Conservation (phyloP, 30 jellyfish, hydroid and myxozoan species). For the Haliclystus octoradiatus region DNA sequence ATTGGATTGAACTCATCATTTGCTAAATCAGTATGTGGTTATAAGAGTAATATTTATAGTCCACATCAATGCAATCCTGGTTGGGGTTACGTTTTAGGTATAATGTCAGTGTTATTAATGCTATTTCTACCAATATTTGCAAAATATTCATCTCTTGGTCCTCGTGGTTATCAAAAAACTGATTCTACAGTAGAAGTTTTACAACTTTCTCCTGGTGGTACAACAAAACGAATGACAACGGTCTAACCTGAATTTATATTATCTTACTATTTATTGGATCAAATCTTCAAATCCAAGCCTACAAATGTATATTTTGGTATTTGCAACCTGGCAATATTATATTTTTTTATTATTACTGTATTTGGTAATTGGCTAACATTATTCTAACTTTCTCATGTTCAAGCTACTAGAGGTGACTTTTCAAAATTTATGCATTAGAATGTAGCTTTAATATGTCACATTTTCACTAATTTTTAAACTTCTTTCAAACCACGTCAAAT, state of each 20-base stretch:
- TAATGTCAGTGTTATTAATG: constrained; percentile 54
- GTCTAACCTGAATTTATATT: neutral
- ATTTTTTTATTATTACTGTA: too few relatives aligned
- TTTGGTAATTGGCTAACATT: too few relatives aligned
- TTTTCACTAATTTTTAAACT: too few relatives aligned
- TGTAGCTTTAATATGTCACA: too few relatives aligned
- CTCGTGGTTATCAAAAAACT: neutral
- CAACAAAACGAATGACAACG: constrained; percentile 6
- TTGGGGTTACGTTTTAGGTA: constrained; percentile 72
- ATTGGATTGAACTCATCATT: constrained; percentile 72
- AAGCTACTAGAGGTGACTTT: too few relatives aligned
- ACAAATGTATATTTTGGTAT: too few relatives aligned
- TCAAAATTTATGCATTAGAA: too few relatives aligned
- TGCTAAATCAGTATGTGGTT: constrained; percentile 60
- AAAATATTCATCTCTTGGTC: constrained; percentile 38
- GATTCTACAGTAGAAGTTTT: constrained; percentile 3
- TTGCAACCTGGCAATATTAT: too few relatives aligned
- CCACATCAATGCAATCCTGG: constrained; percentile 66
- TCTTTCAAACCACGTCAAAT: too few relatives aligned
- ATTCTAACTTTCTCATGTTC: too few relatives aligned
- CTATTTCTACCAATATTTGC: constrained; percentile 68
- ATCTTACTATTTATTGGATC: too few relatives aligned
- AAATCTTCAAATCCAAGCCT: too few relatives aligned
- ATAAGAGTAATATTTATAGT: constrained; percentile 40
- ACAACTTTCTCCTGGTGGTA: neutral